These are phyloP conservation scores for Drosophila leontia DNA, from an alignment of 1,140 invertebrate species.

Conservation along the genomic window DNA sequence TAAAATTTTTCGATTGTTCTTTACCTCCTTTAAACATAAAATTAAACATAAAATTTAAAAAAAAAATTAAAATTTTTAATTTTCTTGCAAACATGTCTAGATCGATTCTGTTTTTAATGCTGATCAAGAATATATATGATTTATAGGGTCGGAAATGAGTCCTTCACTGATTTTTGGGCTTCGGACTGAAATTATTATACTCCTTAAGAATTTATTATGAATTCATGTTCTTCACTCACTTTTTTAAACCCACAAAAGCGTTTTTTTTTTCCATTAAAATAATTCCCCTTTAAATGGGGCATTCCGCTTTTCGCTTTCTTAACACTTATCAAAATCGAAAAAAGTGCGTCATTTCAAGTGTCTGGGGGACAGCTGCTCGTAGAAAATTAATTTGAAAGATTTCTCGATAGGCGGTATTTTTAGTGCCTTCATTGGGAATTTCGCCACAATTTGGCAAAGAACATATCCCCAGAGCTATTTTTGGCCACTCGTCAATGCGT, in stretches of 20 bases:
- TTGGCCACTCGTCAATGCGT: slow-evolving; percentile 61
- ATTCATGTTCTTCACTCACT: neutral
- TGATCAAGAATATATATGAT: no score
- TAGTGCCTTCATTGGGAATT: slow-evolving; percentile 61
- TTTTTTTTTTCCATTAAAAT: no score
- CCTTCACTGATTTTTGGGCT: no score
- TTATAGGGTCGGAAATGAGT: no score
- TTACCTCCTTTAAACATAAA: no score
- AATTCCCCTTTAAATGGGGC: neutral
- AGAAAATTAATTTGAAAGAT: slow-evolving; percentile 13
- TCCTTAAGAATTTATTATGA: neutral
- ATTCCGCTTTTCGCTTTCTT: neutral
- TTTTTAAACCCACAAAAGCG: neutral
- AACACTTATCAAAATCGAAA: slow-evolving; percentile 11
- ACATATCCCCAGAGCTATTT: slow-evolving; percentile 35
- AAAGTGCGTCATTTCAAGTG: slow-evolving; percentile 44
- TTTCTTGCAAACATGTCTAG: no score
- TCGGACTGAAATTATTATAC: no score
- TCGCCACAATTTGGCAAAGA: slow-evolving; percentile 63
- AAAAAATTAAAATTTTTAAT: no score
- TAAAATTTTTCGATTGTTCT: no score
- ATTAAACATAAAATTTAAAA: no score
- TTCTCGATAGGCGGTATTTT: slow-evolving; percentile 30
- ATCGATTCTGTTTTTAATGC: no score
- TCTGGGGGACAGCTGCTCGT: slow-evolving; percentile 15